Conservation (phyloP, 2,797 vertebrate genomes). For the Psittacula echo region DNA sequence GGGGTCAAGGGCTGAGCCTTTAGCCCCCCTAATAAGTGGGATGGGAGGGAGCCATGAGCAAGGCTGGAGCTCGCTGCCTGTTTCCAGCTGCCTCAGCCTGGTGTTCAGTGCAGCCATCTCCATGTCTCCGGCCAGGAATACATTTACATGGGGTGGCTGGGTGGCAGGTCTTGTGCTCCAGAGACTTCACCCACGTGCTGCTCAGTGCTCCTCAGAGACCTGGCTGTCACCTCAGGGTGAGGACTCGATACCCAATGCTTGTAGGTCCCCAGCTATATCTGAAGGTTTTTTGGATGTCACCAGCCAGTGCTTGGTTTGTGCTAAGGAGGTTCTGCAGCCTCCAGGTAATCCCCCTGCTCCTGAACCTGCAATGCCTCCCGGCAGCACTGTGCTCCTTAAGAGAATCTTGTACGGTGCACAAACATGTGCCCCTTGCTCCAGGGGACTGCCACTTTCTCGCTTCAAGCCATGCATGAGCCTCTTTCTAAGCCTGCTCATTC, state of each 20-base stretch:
- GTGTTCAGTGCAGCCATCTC: accelerated
- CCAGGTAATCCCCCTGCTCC: not conserved
- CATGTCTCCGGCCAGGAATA: not conserved
- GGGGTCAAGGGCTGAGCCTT: constrained; percentile 65
- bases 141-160: not conserved
- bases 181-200: not conserved
- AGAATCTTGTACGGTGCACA: accelerated
- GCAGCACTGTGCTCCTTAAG: not conserved
- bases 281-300: accelerated
- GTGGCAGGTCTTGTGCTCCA: not conserved
- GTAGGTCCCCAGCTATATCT: not conserved
- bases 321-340: not conserved
- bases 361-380: not conserved
- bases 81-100: not conserved
- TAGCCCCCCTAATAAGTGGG: not conserved
- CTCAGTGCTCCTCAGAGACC: not conserved
- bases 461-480: not conserved
- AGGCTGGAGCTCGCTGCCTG: not conserved
- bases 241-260: too few species aligned
- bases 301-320: not conserved
- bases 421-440: not conserved
- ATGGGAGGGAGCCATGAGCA: not conserved
- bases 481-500: not conserved
- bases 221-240: not conserved
- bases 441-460: not conserved